Evolutionary conservation across 2,888 invertebrate species (phyloP).

Genomic region (Chrysolina haemoptera): DNA sequence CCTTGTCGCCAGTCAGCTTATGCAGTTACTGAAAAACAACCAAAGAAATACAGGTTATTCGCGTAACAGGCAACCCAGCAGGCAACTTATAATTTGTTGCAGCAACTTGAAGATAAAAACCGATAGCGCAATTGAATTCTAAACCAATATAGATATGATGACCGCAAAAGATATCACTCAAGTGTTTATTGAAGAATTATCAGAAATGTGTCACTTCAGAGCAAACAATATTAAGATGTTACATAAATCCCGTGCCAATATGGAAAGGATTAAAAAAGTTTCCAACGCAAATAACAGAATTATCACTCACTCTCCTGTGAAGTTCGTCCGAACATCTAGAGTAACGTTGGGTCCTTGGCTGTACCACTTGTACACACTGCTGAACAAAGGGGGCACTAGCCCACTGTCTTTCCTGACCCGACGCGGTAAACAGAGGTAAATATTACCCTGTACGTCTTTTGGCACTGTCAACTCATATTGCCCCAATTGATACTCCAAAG

Average conservation of each 20-base stretch:
- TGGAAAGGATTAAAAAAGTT: background rate
- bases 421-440: conserved; percentile 66
- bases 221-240: conserved; percentile 23
- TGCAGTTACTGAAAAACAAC: conserved; percentile 1
- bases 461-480: conserved; percentile 62
- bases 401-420: conserved; percentile 63
- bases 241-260: conserved; percentile 17
- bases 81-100: background rate
- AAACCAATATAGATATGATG: conserved; percentile 6
- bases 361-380: conserved; percentile 68
- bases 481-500: conserved; percentile 54
- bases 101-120: background rate
- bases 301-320: conserved; percentile 33
- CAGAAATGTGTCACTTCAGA: conserved; percentile 16
- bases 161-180: conserved; percentile 23
- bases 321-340: conserved; percentile 61
- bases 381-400: conserved; percentile 67
- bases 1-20: background rate
- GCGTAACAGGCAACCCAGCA: background rate
- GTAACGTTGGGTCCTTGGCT: conserved; percentile 72
- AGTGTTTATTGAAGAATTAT: conserved; percentile 25
- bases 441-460: conserved; percentile 57
- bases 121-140: background rate
- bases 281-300: background rate
- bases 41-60: conserved; percentile 10